phyloP scores from a whole-genome alignment of 2,888 invertebrate genomes.

The Apamea crenata region DNA sequence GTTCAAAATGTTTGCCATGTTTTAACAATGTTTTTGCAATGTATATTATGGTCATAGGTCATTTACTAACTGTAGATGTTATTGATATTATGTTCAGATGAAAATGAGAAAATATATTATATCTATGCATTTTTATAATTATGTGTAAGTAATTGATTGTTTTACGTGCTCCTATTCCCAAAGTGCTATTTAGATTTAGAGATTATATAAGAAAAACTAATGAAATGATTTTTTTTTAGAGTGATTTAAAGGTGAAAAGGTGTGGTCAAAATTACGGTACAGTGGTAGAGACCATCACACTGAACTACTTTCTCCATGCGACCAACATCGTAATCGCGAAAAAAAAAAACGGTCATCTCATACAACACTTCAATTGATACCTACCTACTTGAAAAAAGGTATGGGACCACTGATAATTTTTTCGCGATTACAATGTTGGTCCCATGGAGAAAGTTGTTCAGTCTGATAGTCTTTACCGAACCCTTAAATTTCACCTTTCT shows the following conservation, averaged over 20 bases:
- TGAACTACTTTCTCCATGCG: not conserved
- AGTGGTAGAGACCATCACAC: not conserved
- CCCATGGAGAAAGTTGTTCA: not conserved
- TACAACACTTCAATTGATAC: not conserved
- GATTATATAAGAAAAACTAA: not conserved
- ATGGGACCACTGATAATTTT: not conserved
- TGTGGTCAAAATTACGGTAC: not conserved
- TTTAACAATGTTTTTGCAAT: constrained; percentile 58
- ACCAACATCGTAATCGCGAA: not conserved
- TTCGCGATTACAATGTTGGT: not conserved
- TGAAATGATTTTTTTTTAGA: not conserved
- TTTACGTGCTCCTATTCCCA: constrained; percentile 4
- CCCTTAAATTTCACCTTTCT: not conserved
- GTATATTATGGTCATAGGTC: constrained; percentile 63
- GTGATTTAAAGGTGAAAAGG: not conserved
- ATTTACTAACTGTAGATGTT: constrained; percentile 51
- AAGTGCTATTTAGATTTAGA: not conserved
- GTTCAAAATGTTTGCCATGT: constrained; percentile 40
- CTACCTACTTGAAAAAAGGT: not conserved
- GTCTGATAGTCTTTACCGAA: not conserved
- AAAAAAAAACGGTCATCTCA: not conserved
- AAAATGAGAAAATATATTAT: constrained; percentile 1
- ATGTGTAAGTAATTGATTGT: not conserved
- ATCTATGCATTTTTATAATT: constrained; percentile 2
- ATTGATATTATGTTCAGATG: constrained; percentile 21